Evolutionary conservation across 2,113 vertebrate species (phyloP), one percentile per base, ranked within the genome.

Genomic region (Salvelinus namaycush): DNA sequence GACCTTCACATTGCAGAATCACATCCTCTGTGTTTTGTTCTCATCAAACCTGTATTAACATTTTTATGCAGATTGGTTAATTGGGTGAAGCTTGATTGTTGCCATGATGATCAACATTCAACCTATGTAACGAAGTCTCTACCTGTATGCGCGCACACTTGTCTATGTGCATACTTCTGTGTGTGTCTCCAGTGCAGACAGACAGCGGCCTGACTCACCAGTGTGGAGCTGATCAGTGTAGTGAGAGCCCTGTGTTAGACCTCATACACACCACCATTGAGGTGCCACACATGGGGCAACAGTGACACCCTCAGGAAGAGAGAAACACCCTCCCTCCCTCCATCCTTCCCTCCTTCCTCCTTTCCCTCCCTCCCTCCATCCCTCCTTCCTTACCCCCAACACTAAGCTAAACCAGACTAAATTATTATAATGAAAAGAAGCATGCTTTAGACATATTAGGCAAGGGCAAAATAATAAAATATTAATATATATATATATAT

Each of bases 291-390:
- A 89, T 82, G 86, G 87, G 85, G 85, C 90, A 92, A 93, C 88
- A 93, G 92, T 90, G 93, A 92, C 93, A 89, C 91, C 92, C 79
- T 86, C 91, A 93, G 92, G 93, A 76, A 20, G 75, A 86, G 68
- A 75, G 70, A 77, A 68, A 72, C 57, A 49, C 71, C n/a, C 8
- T 65, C 62, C 62, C 48, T 68, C 34, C 34, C 1, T 39, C 34
- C 6, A 3, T 44, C 8, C 9, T 11, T 39, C 34, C 34, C 13
- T 18, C 65, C 27, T 13, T 14, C 14, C n/a, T 51, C 2, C 22
- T 5, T 54, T 14, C 12, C 2, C 6, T 16, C 24, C 27, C 66
- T 5, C 26, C 26, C 14, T 29, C 26, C 26, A 26, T 1, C 66
- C 60, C 62, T 66, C 16, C 9, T 80, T 73, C 81, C 81, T 75